These are phyloP conservation scores for Lamellibrachia satsuma DNA, from an alignment of 2,888 invertebrate genomes.

Conservation along the genomic window DNA sequence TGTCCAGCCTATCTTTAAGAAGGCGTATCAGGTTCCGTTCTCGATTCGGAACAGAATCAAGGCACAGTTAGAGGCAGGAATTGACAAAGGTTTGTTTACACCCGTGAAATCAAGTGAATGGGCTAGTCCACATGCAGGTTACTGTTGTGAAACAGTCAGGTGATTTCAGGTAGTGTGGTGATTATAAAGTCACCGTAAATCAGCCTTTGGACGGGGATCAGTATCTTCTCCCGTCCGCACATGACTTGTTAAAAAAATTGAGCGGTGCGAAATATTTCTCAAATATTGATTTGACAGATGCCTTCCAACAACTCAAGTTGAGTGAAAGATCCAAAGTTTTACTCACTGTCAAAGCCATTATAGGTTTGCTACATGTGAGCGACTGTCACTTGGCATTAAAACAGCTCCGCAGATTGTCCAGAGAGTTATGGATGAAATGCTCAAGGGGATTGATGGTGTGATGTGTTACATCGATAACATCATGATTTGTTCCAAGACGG, in stretches of 20 bases:
- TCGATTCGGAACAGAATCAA: neutral
- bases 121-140: neutral
- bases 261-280: neutral
- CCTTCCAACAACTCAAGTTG: neutral
- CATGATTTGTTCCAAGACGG: neutral
- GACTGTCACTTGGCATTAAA: neutral
- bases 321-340: neutral
- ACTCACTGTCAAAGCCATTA: neutral
- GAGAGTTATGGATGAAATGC: neutral
- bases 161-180: constrained; percentile 14
- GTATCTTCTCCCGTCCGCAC: neutral
- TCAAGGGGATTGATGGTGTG: neutral
- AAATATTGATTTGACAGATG: neutral
- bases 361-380: neutral
- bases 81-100: neutral
- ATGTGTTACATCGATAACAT: neutral
- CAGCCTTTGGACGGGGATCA: neutral
- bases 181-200: constrained; percentile 7
- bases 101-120: neutral
- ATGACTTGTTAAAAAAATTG: neutral
- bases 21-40: neutral
- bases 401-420: neutral
- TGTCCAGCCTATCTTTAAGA: neutral
- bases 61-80: neutral
- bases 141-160: neutral